These are phyloP conservation scores for Ariolimax columbianus DNA, from an alignment of 2,888 invertebrate species.

Conservation along the genomic window DNA sequence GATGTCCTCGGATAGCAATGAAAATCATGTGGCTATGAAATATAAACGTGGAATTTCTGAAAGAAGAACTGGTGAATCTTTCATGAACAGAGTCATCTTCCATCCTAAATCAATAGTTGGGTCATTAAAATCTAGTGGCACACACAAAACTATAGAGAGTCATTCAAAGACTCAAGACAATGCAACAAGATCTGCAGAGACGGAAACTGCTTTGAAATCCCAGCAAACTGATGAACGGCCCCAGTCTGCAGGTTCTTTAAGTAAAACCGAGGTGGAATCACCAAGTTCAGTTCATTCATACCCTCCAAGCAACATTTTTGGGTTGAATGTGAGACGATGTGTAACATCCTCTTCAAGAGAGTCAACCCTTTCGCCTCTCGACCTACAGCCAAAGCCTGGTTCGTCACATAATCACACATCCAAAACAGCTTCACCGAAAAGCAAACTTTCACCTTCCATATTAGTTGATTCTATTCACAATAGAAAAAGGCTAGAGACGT, in stretches of 20 bases:
- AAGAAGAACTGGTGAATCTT: not conserved
- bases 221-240: not conserved
- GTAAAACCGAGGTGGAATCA: constrained; percentile 17
- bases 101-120: not conserved
- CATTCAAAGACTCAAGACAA: not conserved
- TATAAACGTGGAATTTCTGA: not conserved
- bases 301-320: constrained; percentile 1
- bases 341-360: not conserved
- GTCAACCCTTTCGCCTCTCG: constrained; percentile 11
- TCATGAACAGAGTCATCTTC: not conserved
- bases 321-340: not conserved
- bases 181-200: not conserved
- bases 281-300: constrained; percentile 33
- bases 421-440: not conserved
- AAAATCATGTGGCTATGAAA: not conserved
- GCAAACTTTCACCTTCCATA: constrained; percentile 8
- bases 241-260: constrained; percentile 24
- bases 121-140: not conserved
- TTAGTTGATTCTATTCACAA: constrained; percentile 31
- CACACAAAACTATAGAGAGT: not conserved
- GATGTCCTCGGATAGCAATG: not conserved
- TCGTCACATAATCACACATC: not conserved
- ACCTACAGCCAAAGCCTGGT: not conserved
- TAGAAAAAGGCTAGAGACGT: not conserved
- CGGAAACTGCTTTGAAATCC: not conserved